Percentiles rank a stretch among this genome's conserved stretches.
Conservation (phyloP, 2,113 vertebrate species). For the Mesembrinibis cayennensis region DNA sequence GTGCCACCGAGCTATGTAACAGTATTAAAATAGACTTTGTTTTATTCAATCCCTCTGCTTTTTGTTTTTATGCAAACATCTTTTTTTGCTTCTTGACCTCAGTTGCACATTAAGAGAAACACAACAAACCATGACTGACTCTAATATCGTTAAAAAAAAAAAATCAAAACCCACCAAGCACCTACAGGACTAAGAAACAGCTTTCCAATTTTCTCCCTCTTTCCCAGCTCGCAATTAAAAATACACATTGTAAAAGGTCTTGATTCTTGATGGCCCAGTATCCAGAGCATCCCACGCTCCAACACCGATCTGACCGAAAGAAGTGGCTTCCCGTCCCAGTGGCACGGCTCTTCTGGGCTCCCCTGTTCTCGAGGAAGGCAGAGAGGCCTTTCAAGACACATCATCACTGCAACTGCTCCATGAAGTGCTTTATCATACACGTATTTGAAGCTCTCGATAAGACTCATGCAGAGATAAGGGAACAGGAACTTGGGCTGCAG, state of each 20-base stretch:
- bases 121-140: neutral
- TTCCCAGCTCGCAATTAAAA: neutral
- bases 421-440: neutral
- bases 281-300: neutral
- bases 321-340: rapidly evolving
- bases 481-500: neutral
- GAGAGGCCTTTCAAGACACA: neutral
- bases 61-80: neutral
- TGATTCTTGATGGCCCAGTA: neutral
- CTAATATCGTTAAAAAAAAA: neutral
- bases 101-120: neutral
- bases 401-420: neutral
- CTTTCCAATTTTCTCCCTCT: neutral
- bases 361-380: rapidly evolving
- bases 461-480: neutral
- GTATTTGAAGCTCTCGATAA: slow-evolving; percentile 18
- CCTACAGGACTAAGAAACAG: neutral
- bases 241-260: neutral
- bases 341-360: neutral
- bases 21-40: neutral
- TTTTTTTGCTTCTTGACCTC: neutral
- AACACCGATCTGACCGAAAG: neutral
- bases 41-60: neutral
- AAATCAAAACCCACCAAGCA: neutral
- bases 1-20: neutral